Evolutionary conservation across 2,113 vertebrate genomes (phyloP).

Genomic region (Gasterosteus aculeatus): DNA sequence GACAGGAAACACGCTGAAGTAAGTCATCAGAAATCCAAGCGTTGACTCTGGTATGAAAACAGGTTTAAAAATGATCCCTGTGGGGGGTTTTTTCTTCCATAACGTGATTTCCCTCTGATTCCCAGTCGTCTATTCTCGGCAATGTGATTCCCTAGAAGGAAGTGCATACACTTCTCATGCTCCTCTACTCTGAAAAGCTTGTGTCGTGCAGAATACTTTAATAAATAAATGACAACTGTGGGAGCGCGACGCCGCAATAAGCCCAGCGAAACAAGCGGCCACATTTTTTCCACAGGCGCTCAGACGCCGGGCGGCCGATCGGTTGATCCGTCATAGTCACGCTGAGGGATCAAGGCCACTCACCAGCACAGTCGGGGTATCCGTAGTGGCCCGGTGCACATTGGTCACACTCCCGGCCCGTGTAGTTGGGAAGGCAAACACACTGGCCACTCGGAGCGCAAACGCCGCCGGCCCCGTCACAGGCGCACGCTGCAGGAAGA

Average conservation of each 20-base stretch:
- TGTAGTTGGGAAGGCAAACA: conserved; percentile 71
- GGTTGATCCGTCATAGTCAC: conserved; percentile 19
- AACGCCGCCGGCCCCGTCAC: conserved; percentile 69
- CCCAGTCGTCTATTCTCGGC: conserved; percentile 46
- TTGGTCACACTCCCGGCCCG: conserved; percentile 75
- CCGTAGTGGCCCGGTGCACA: conserved; percentile 80
- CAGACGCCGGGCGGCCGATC: background rate
- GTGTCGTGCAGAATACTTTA: conserved; percentile 22
- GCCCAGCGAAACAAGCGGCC: conserved; percentile 29
- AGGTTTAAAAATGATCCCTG: background rate
- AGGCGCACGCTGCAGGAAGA: conserved; percentile 75
- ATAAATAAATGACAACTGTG: conserved; percentile 43
- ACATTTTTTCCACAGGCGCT: conserved; percentile 40
- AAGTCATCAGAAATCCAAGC: background rate
- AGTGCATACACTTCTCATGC: conserved; percentile 39
- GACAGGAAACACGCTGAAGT: conserved; percentile 21
- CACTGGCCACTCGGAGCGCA: conserved; percentile 78
- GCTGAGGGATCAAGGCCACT: conserved; percentile 49
- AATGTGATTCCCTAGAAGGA: conserved; percentile 45
- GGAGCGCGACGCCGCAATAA: conserved; percentile 51
- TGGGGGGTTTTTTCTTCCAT: background rate
- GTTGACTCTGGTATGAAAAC: background rate
- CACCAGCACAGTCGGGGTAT: conserved; percentile 83
- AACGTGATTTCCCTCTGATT: conserved; percentile 29
- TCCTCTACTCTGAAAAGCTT: conserved; percentile 36